Evolutionary conservation across 2,113 vertebrate species (phyloP).

Genomic region (Gymnogyps californianus): DNA sequence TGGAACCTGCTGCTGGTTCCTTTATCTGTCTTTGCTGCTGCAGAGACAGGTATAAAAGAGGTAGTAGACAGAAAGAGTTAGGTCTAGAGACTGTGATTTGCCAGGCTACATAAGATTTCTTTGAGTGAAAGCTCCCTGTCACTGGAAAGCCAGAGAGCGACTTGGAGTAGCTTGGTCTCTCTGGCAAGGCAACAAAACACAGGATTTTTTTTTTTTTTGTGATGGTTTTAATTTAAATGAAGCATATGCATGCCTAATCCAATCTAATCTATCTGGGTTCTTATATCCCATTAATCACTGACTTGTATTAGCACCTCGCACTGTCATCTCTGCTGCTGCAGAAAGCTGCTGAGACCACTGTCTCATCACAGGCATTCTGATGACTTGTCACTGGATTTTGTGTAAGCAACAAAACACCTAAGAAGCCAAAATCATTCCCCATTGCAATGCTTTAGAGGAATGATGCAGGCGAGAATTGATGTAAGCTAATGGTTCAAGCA

Average conservation of each 20-base stretch:
- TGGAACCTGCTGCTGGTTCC: not conserved
- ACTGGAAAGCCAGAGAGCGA: not conserved
- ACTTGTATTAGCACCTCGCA: slow-evolving; percentile 7
- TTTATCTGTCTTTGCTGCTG: not conserved
- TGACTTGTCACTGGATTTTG: slow-evolving; percentile 54
- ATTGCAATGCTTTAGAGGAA: not conserved
- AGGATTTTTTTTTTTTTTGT: not conserved
- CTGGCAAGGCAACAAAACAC: not conserved
- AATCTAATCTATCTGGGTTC: slow-evolving; percentile 35
- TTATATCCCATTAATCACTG: slow-evolving; percentile 48
- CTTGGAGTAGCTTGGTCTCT: not conserved
- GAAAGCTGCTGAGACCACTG: not conserved
- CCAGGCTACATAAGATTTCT: not conserved
- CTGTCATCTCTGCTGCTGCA: not conserved
- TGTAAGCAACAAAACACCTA: not conserved
- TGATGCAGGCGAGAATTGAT: fast-evolving
- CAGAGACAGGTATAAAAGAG: not conserved
- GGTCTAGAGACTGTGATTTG: not conserved
- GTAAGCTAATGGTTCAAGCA: not conserved
- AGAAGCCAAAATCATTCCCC: slow-evolving; percentile 21
- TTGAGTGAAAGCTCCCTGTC: not conserved
- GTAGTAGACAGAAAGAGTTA: not conserved
- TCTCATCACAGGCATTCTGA: slow-evolving; percentile 51
- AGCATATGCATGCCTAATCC: slow-evolving; percentile 16
- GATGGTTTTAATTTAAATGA: slow-evolving; percentile 21